Conservation (phyloP, 2,113 vertebrate species). For the Gopherus flavomarginatus region DNA sequence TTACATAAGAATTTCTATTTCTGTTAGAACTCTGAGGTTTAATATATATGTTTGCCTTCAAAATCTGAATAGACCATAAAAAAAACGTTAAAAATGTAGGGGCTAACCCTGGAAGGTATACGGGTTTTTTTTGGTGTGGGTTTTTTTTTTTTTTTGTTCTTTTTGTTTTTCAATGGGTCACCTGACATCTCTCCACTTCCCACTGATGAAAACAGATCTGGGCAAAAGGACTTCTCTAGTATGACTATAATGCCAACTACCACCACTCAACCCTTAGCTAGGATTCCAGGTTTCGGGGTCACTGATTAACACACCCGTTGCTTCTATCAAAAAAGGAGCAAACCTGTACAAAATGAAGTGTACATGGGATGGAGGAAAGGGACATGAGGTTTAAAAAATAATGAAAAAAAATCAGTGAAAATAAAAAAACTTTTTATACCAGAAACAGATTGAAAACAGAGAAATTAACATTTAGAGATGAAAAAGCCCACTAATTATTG, state of each 20-base stretch:
- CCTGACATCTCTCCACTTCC: not conserved
- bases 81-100: not conserved
- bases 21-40: not conserved
- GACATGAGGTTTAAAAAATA: not conserved
- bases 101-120: not conserved
- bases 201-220: conserved; percentile 18
- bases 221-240: not conserved
- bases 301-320: not conserved
- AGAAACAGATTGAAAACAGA: conserved; percentile 62
- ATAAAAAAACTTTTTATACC: conserved; percentile 58
- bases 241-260: not conserved
- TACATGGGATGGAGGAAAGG: not conserved
- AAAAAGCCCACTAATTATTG: conserved; percentile 68
- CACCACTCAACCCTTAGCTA: conserved; percentile 3
- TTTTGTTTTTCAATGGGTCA: not conserved
- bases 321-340: not conserved
- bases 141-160: conserved; percentile 5
- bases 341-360: not conserved
- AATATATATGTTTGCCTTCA: not conserved
- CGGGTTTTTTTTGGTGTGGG: not conserved
- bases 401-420: not conserved
- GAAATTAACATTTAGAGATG: conserved; percentile 61
- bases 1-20: not conserved
- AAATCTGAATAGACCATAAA: not conserved
- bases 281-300: conserved; percentile 15